Conservation (phyloP, 2,797 vertebrate genomes). For the Decapterus maruadsi region DNA sequence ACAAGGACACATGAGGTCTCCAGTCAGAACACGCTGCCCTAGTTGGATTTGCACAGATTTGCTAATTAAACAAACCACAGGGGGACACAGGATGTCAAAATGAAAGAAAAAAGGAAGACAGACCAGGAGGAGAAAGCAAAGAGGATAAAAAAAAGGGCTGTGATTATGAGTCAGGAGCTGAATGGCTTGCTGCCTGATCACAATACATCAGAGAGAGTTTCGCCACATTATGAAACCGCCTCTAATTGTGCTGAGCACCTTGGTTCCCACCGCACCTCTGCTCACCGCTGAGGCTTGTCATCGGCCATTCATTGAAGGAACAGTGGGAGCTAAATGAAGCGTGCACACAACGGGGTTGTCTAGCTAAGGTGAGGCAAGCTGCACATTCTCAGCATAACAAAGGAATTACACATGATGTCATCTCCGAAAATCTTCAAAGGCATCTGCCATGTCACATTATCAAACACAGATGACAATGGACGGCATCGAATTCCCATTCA, state of each 20-base stretch:
- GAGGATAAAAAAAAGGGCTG: neutral
- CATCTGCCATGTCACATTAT: conserved; percentile 51
- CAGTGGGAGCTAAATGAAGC: conserved; percentile 41
- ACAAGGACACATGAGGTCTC: conserved; percentile 64
- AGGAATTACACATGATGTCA: conserved; percentile 73
- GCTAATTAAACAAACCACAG: conserved; percentile 81
- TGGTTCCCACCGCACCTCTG: conserved; percentile 60
- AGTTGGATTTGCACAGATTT: conserved; percentile 71
- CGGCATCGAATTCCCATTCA: conserved; percentile 19
- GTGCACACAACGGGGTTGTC: conserved; percentile 64
- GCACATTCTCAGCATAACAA: conserved; percentile 70
- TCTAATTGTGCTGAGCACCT: conserved; percentile 46
- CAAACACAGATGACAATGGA: conserved; percentile 36
- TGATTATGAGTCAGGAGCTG: conserved; percentile 41
- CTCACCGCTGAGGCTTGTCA: conserved; percentile 43
- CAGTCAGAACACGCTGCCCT: conserved; percentile 74
- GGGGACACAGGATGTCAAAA: conserved; percentile 61
- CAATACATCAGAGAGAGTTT: conserved; percentile 60
- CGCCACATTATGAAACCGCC: conserved; percentile 53
- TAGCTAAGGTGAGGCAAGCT: conserved; percentile 65
- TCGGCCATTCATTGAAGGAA: conserved; percentile 30
- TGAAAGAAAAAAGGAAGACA: conserved; percentile 32
- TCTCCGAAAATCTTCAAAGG: conserved; percentile 64
- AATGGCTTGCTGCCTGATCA: conserved; percentile 34
- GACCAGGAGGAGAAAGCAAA: conserved; percentile 21